These are phyloP conservation scores for Ariolimax columbianus DNA, from an alignment of 2,888 invertebrate genomes.

Conservation along the genomic window DNA sequence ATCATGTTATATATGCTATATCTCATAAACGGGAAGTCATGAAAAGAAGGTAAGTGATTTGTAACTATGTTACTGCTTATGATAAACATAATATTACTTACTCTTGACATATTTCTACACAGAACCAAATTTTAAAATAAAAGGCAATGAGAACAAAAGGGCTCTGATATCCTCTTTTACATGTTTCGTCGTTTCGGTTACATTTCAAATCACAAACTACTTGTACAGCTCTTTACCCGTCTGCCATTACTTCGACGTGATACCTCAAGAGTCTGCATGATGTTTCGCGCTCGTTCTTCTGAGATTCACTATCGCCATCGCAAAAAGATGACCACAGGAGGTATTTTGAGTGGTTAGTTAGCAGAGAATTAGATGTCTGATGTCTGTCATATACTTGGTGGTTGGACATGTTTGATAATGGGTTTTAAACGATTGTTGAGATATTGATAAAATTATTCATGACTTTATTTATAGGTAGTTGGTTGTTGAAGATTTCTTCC, in stretches of 20 bases:
- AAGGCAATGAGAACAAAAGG: background rate
- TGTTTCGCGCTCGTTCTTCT: slow-evolving; percentile 48
- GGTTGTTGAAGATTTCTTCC: too few relatives aligned
- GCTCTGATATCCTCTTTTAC: background rate
- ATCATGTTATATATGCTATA: too few relatives aligned
- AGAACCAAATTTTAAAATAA: background rate
- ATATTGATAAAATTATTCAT: too few relatives aligned
- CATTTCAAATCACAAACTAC: background rate
- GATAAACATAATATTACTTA: background rate
- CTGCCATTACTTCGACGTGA: slow-evolving; percentile 43
- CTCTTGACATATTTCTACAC: background rate
- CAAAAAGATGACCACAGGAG: slow-evolving; percentile 21
- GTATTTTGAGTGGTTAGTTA: background rate
- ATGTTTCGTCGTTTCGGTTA: background rate
- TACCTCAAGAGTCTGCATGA: slow-evolving; percentile 15
- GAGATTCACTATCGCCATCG: slow-evolving; percentile 46
- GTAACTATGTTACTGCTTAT: background rate
- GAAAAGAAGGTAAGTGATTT: slow-evolving; percentile 21
- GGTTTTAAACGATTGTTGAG: too few relatives aligned
- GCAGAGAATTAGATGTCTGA: too few relatives aligned
- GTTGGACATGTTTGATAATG: too few relatives aligned
- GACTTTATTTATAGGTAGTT: too few relatives aligned
- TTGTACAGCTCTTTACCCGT: slow-evolving; percentile 39
- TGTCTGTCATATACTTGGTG: too few relatives aligned
- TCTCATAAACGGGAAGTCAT: slow-evolving; percentile 21